Evolutionary conservation across 2,888 invertebrate species (phyloP).

Genomic region (Girardia tigrina): DNA sequence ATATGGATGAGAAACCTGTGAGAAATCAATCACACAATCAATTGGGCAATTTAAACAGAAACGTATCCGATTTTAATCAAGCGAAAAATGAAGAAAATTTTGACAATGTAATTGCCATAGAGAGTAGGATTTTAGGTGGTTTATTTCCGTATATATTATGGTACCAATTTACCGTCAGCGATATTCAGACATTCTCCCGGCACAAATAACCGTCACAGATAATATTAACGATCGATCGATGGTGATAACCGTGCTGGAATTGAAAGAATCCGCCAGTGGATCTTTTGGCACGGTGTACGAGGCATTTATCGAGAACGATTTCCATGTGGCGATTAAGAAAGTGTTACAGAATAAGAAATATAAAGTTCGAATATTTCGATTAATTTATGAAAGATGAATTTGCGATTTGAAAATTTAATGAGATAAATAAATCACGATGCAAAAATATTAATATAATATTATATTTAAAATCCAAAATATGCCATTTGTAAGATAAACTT

Average conservation of each 20-base stretch:
- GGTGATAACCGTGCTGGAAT: not conserved
- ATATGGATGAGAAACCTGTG: too few relatives aligned
- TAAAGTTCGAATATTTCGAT: too few relatives aligned
- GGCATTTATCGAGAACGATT: not conserved
- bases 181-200: not conserved
- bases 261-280: not conserved
- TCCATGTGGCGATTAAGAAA: not conserved
- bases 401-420: too few relatives aligned
- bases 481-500: too few relatives aligned
- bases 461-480: too few relatives aligned
- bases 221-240: not conserved
- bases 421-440: too few relatives aligned
- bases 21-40: too few relatives aligned
- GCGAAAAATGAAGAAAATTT: not conserved
- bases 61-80: not conserved
- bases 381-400: too few relatives aligned
- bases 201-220: not conserved
- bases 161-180: too few relatives aligned
- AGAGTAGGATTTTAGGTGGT: not conserved
- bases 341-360: constrained; percentile 9
- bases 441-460: too few relatives aligned
- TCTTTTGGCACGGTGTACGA: constrained; percentile 3
- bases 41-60: too few relatives aligned
- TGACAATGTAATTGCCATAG: not conserved
- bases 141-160: not conserved